phyloP scores from a whole-genome alignment of 2,888 invertebrate species.

The Thalpophila matura region DNA sequence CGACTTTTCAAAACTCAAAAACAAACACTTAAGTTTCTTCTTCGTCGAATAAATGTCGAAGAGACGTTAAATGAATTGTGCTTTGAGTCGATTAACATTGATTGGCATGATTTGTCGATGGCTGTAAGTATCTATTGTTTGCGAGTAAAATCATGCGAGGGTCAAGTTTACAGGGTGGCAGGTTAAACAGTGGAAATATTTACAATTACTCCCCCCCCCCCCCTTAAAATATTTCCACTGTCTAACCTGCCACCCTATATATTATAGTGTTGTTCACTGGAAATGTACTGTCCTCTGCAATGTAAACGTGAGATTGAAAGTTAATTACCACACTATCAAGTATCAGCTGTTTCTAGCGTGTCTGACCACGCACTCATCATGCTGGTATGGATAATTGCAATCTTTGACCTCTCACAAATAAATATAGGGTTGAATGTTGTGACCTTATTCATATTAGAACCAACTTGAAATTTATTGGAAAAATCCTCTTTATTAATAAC shows the following conservation, averaged over 20 bases:
- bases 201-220: too few species aligned
- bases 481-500: neutral
- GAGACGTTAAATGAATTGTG: too few species aligned
- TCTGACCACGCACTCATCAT: slow-evolving; percentile 30
- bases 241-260: too few species aligned
- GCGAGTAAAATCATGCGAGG: neutral
- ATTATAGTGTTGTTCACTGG: slow-evolving; percentile 26
- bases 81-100: neutral
- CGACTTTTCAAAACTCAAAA: too few species aligned
- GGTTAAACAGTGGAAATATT: too few species aligned
- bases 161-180: slow-evolving; percentile 20
- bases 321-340: slow-evolving; percentile 20
- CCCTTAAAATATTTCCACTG: too few species aligned
- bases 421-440: neutral
- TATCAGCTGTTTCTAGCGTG: slow-evolving; percentile 13
- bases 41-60: neutral
- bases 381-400: slow-evolving; percentile 10
- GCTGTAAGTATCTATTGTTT: slow-evolving; percentile 1
- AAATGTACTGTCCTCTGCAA: slow-evolving; percentile 10
- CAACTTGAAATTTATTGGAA: neutral
- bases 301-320: slow-evolving; percentile 14
- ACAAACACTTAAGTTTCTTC: neutral
- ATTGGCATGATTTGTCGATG: neutral
- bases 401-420: slow-evolving; percentile 27
- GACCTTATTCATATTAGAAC: neutral